Evolutionary conservation across 2,797 vertebrate species (phyloP), one percentile per base, ranked within the genome.

Genomic region (Antennarius maculatus): DNA sequence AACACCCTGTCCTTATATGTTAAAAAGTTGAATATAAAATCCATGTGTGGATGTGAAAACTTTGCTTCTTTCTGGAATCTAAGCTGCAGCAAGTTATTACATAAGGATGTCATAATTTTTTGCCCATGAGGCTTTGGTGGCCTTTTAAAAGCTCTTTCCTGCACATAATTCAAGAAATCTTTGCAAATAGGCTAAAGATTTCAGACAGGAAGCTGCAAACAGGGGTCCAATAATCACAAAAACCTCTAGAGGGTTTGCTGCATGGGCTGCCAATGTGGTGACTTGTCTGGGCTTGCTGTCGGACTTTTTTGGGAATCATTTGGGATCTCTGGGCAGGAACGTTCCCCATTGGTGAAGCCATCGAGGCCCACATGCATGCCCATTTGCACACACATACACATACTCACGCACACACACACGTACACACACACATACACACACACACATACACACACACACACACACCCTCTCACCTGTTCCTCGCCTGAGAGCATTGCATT

Each of bases 401-500:
- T 62, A 68, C 67, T 69, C 78, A 79, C 77, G 56, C 43, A 59
- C 64, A 50, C 59, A 31, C 50, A 60, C 43, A 59, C 61, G 50
- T 55, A 31, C 53, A 61, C 51, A 61, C 39, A 55, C 61, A 50
- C 55, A 29, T 31, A 41, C 42, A 58, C 51, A 50, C 61, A 62
- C 71, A 57, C 41, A 50, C 54, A 50, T 50, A 28, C 51, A 52
- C 47, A 61, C 61, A 74, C 71, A 60, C 51, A 66, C 64, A 62
- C 50, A 52, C 54, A 62, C 45, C 75, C 66, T 66, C 67, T 69
- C 78, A 80, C 77, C 69, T 62, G 75, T 57, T 68, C 57, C 69
- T 46, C 15, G 64, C 80, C 78, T 75, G 77, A 80, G 55, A 82
- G 74, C 68, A 57, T 58, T 79, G 77, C 65, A 76, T 86, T 82